Percentiles rank a stretch among this genome's conserved stretches.
Evolutionary conservation across 2,888 invertebrate genomes (phyloP).

Genomic region (Clepsis dumicolana): DNA sequence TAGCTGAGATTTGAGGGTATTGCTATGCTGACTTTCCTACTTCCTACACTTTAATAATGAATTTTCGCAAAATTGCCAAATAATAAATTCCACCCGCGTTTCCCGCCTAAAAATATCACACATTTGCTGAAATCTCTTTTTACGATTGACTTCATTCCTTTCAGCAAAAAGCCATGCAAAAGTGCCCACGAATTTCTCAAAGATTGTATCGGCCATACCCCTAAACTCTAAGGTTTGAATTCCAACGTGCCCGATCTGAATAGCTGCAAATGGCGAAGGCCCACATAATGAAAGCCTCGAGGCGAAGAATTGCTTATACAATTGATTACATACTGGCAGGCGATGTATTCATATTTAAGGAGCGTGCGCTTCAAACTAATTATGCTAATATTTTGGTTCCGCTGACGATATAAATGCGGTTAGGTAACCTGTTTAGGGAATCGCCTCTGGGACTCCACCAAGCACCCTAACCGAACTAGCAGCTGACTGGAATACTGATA

Average conservation of each 20-base stretch:
- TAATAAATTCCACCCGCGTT: slow-evolving; percentile 32
- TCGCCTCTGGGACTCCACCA: slow-evolving; percentile 73
- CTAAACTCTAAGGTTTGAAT: slow-evolving; percentile 42
- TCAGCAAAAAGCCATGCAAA: slow-evolving; percentile 40
- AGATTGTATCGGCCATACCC: slow-evolving; percentile 36
- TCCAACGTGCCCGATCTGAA: slow-evolving; percentile 33
- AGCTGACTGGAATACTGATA: slow-evolving; percentile 76
- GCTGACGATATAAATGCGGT: slow-evolving; percentile 77
- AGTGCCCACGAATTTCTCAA: slow-evolving; percentile 35
- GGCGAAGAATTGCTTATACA: slow-evolving; percentile 51
- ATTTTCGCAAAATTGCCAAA: slow-evolving; percentile 21
- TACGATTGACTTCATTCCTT: slow-evolving; percentile 44
- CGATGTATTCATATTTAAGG: slow-evolving; percentile 61
- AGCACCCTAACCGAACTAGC: slow-evolving; percentile 76
- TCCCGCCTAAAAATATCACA: slow-evolving; percentile 38
- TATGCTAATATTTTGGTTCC: slow-evolving; percentile 79
- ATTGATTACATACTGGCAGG: slow-evolving; percentile 53
- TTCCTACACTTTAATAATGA: slow-evolving; percentile 16
- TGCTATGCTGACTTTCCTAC: not conserved
- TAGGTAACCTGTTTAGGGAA: slow-evolving; percentile 82
- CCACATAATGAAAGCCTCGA: slow-evolving; percentile 42
- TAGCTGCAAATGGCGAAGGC: slow-evolving; percentile 39
- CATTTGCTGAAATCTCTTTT: slow-evolving; percentile 41
- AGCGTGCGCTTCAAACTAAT: slow-evolving; percentile 71
- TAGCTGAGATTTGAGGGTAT: not conserved